These are phyloP conservation scores for Zalophus californianus DNA, from an alignment of 2,797 vertebrate species.

Conservation along the genomic window DNA sequence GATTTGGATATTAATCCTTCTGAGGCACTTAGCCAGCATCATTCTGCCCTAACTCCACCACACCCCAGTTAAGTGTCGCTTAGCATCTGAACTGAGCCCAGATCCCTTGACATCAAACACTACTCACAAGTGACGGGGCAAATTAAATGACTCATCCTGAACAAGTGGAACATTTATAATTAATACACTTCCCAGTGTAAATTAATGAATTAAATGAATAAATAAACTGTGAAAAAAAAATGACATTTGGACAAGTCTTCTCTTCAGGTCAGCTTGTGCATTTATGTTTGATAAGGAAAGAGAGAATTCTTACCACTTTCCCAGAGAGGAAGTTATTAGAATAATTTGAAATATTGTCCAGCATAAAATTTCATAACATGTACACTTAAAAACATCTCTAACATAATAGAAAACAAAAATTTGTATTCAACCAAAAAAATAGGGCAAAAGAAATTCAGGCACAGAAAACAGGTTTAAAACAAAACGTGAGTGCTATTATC, in stretches of 20 bases:
- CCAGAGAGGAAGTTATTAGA: not conserved
- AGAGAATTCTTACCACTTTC: not conserved
- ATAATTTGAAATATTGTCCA: not conserved
- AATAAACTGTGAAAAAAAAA: conserved; percentile 5
- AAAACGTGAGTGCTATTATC: not conserved
- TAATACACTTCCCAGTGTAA: not conserved
- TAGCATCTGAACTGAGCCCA: not conserved
- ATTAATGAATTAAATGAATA: not conserved
- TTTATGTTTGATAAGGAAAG: not conserved
- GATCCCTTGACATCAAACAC: not conserved
- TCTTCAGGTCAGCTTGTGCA: not conserved
- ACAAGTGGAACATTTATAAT: not conserved
- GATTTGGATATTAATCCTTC: conserved; percentile 1
- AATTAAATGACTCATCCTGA: conserved; percentile 43
- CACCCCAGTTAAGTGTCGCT: not conserved
- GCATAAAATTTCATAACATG: not conserved
- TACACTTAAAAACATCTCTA: conserved; percentile 27
- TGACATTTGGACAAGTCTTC: not conserved
- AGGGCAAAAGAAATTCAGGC: not conserved
- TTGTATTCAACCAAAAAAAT: not conserved
- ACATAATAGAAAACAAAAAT: conserved; percentile 1
- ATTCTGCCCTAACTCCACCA: not conserved
- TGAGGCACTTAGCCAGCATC: not conserved
- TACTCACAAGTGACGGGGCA: not conserved
- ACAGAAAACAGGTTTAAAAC: not conserved